Conservation (phyloP, 2,113 vertebrate genomes). For the Notiomystis cincta region DNA sequence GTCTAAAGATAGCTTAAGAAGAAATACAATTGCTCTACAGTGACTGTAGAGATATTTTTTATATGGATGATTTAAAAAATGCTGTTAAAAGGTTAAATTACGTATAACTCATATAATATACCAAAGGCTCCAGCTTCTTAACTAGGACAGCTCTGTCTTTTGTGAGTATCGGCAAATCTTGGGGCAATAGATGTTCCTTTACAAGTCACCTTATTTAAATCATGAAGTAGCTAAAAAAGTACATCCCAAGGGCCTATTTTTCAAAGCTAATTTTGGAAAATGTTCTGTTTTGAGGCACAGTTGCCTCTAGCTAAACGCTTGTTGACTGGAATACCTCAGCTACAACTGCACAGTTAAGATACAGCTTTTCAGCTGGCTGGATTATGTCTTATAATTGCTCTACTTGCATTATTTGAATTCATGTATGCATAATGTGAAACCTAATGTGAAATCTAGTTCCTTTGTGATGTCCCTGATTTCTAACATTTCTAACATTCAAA, state of each 20-base stretch:
- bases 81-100: constrained; percentile 16
- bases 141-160: background rate
- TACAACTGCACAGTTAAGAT: background rate
- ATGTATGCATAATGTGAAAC: constrained; percentile 6
- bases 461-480: background rate
- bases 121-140: background rate
- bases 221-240: background rate
- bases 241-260: constrained; percentile 10
- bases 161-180: background rate
- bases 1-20: background rate
- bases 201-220: constrained; percentile 30
- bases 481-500: background rate
- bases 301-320: constrained; percentile 9
- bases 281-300: constrained; percentile 9
- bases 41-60: background rate
- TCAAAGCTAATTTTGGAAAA: constrained; percentile 50
- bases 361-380: constrained; percentile 17
- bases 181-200: constrained; percentile 32
- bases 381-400: constrained; percentile 26
- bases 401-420: constrained; percentile 12
- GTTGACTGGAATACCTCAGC: constrained; percentile 3
- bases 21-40: background rate
- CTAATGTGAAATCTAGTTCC: background rate
- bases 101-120: background rate
- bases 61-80: background rate